phyloP scores from a whole-genome alignment of 2,888 invertebrate genomes.

The Himalopsyche anomala region DNA sequence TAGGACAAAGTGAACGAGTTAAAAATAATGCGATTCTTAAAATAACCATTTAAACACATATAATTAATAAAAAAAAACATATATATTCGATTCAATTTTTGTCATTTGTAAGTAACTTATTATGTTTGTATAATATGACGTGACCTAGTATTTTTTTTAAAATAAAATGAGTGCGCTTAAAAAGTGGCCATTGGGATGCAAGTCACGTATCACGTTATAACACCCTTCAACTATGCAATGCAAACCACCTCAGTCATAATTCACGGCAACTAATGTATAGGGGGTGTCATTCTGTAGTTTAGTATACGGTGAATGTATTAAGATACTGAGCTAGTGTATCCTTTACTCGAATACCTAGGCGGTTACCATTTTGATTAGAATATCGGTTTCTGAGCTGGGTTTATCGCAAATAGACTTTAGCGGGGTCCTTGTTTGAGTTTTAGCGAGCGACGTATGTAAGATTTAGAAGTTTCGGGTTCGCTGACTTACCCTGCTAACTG shows the following conservation, averaged over 20 bases:
- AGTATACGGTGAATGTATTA: slow-evolving; percentile 32
- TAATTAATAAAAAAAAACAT: too few species aligned
- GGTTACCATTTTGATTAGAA: slow-evolving; percentile 39
- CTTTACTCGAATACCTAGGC: slow-evolving; percentile 25
- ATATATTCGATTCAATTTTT: too few species aligned
- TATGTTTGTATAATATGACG: too few species aligned
- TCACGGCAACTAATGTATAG: slow-evolving; percentile 33
- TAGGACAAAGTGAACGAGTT: too few species aligned
- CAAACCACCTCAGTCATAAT: slow-evolving; percentile 42
- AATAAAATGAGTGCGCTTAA: background rate
- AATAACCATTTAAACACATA: too few species aligned
- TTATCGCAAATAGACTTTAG: slow-evolving; percentile 37
- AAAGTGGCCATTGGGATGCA: background rate
- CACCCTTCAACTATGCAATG: slow-evolving; percentile 40
- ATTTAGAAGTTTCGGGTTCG: slow-evolving; percentile 27
- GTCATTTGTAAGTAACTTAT: too few species aligned
- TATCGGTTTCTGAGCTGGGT: slow-evolving; percentile 42
- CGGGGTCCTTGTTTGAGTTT: slow-evolving; percentile 36
- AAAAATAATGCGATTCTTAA: too few species aligned
- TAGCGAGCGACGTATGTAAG: slow-evolving; percentile 22
- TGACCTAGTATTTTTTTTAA: too few species aligned
- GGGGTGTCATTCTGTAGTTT: slow-evolving; percentile 34
- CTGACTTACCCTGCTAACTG: background rate
- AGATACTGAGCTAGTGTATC: slow-evolving; percentile 19
- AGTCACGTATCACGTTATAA: background rate